Evolutionary conservation across 92 coral and sea anemone species (phyloP).

Genomic region (Heteractis magnifica): DNA sequence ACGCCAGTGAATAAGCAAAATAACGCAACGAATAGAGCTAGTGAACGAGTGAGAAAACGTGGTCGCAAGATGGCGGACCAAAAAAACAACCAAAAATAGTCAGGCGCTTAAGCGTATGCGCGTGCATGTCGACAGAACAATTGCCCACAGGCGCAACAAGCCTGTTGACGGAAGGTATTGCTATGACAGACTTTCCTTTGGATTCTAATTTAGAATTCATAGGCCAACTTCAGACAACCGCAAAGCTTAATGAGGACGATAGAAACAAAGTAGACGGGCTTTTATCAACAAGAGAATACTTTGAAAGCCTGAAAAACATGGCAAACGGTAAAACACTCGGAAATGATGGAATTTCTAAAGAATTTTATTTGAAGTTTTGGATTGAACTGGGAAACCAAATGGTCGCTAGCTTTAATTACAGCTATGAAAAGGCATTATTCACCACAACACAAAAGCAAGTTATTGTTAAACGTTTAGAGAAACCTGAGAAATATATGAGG

Average conservation of each 20-base stretch:
- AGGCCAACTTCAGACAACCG: not conserved
- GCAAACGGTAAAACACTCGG: not conserved
- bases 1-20: too few species aligned
- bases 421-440: not conserved
- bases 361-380: slow-evolving; percentile 8
- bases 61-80: too few species aligned
- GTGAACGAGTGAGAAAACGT: too few species aligned
- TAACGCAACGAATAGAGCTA: too few species aligned
- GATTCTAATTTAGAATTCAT: not conserved
- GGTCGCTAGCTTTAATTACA: slow-evolving; percentile 5
- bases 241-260: slow-evolving; percentile 4
- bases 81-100: too few species aligned
- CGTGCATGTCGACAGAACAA: too few species aligned
- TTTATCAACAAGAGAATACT: slow-evolving; percentile 3
- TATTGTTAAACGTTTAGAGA: not conserved
- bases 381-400: not conserved
- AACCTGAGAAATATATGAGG: slow-evolving; percentile 14
- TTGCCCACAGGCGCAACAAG: too few species aligned
- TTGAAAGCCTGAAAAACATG: slow-evolving; percentile 5
- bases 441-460: slow-evolving; percentile 13
- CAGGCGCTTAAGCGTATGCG: too few species aligned
- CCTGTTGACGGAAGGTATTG: too few species aligned
- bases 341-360: slow-evolving; percentile 5
- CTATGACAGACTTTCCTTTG: too few species aligned
- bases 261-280: not conserved